These are phyloP conservation scores for Herpailurus yagouaroundi DNA, from an alignment of 2,113 vertebrate genomes.

Conservation along the genomic window DNA sequence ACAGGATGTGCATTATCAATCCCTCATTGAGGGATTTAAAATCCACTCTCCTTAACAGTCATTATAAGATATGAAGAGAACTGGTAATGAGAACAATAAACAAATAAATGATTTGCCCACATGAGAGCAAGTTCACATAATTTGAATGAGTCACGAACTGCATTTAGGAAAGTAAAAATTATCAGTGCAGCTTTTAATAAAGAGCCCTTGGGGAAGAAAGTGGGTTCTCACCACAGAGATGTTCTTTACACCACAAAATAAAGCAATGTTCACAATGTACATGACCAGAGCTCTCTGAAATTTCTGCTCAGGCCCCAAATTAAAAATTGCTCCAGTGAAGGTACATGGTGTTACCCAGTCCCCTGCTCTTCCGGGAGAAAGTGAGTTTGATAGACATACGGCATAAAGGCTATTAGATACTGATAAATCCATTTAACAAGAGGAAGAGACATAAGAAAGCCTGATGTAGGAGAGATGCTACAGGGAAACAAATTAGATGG, in stretches of 20 bases:
- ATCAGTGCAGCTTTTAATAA: not conserved
- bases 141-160: not conserved
- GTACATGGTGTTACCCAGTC: not conserved
- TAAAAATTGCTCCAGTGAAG: not conserved
- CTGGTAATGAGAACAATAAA: not conserved
- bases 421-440: conserved; percentile 54
- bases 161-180: conserved; percentile 39
- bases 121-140: not conserved
- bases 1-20: not conserved
- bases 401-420: conserved; percentile 32
- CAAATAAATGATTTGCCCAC: not conserved
- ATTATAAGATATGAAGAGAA: not conserved
- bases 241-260: conserved; percentile 35
- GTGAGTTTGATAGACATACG: not conserved
- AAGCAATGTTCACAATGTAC: not conserved
- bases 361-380: not conserved
- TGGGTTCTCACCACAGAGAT: not conserved
- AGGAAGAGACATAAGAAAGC: conserved; percentile 15
- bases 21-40: not conserved
- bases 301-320: not conserved
- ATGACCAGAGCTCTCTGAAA: not conserved
- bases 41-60: not conserved
- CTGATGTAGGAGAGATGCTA: not conserved
- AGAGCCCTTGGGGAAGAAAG: not conserved
- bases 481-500: conserved; percentile 48